Evolutionary conservation across 1,140 invertebrate genomes (phyloP).

Genomic region (Linepithema humile): DNA sequence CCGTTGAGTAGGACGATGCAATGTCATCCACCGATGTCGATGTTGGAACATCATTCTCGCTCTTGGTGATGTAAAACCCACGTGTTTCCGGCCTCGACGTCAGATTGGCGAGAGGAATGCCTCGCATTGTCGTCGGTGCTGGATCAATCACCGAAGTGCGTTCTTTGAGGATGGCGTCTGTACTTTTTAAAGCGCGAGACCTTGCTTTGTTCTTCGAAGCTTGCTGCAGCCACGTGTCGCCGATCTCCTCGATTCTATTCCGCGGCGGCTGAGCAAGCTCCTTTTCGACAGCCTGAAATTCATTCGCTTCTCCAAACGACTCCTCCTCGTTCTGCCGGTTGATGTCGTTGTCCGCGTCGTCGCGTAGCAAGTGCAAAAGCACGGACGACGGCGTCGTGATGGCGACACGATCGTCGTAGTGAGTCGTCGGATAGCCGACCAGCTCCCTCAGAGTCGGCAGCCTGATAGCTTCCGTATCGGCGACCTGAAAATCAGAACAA

Average conservation of each 20-base stretch:
- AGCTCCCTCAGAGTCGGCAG: conserved; percentile 79
- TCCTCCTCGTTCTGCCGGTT: conserved; percentile 11
- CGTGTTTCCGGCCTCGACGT: conserved; percentile 6
- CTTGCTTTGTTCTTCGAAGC: conserved; percentile 5
- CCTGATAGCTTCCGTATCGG: conserved; percentile 70
- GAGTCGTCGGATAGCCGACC: conserved; percentile 61
- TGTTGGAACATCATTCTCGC: not conserved
- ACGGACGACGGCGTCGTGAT: conserved; percentile 42
- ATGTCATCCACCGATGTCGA: not conserved
- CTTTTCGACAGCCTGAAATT: not conserved
- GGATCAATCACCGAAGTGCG: conserved; percentile 19
- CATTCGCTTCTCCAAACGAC: not conserved
- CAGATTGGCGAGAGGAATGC: conserved; percentile 35
- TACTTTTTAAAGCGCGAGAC: not conserved
- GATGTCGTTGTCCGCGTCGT: conserved; percentile 25
- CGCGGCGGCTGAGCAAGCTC: not conserved
- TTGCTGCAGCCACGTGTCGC: conserved; percentile 20
- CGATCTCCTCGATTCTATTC: not conserved
- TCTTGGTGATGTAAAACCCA: conserved; percentile 77
- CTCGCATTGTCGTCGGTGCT: conserved; percentile 64
- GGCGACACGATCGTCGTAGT: conserved; percentile 22
- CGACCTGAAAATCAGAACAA: conserved; percentile 82
- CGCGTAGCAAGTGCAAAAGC: conserved; percentile 43
- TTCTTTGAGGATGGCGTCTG: conserved; percentile 27
- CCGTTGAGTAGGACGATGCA: not conserved